Evolutionary conservation across 2,797 vertebrate species (phyloP).

Genomic region (Propithecus perrieri): DNA sequence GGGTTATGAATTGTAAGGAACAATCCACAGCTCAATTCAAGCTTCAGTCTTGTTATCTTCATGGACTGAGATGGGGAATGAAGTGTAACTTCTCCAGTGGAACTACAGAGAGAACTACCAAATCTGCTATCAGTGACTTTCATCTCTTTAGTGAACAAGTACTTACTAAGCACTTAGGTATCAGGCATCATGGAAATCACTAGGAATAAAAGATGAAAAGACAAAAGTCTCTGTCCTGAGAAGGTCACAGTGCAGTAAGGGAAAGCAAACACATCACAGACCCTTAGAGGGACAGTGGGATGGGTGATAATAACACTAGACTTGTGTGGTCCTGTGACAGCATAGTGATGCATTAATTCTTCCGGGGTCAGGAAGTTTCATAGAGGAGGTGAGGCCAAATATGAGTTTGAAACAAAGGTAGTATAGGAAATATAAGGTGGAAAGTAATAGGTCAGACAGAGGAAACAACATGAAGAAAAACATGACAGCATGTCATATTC

Average conservation of each 20-base stretch:
- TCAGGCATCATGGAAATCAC: not conserved
- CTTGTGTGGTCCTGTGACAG: not conserved
- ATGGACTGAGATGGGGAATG: not conserved
- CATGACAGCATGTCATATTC: not conserved
- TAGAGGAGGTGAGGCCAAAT: not conserved
- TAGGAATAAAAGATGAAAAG: not conserved
- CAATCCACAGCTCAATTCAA: not conserved
- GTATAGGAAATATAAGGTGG: not conserved
- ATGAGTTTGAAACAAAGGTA: not conserved
- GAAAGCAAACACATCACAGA: not conserved
- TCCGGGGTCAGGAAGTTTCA: not conserved
- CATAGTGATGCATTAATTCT: not conserved
- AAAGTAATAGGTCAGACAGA: not conserved
- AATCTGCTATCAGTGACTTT: not conserved
- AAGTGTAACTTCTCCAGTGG: not conserved
- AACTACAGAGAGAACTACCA: not conserved
- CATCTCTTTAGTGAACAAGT: not conserved
- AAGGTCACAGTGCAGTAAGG: not conserved
- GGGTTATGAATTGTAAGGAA: not conserved
- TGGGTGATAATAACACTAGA: not conserved
- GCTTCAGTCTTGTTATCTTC: not conserved
- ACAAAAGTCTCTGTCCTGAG: not conserved
- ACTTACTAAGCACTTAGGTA: not conserved
- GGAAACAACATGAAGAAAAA: not conserved
- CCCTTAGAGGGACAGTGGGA: not conserved